phyloP scores from a whole-genome alignment of 2,113 vertebrate species.

The Tapirus terrestris region DNA sequence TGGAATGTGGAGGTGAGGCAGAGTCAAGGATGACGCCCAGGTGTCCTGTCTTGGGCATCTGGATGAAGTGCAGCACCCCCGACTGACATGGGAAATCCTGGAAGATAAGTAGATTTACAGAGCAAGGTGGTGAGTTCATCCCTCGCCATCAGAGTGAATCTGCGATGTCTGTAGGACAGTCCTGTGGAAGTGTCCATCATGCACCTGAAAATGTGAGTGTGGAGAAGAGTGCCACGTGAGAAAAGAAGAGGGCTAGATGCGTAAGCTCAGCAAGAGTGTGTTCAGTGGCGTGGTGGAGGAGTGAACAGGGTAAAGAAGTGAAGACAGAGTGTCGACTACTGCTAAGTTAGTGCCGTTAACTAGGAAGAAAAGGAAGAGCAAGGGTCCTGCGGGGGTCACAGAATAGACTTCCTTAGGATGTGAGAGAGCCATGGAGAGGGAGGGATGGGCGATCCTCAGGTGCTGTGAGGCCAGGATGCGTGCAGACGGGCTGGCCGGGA shows the following conservation, averaged over 20 bases:
- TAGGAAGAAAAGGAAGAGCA: not conserved
- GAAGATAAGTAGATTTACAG: not conserved
- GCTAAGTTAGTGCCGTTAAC: not conserved
- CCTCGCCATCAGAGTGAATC: not conserved
- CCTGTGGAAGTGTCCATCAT: accelerated
- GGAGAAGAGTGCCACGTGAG: too few species aligned
- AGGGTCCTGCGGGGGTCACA: not conserved
- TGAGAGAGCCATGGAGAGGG: not conserved
- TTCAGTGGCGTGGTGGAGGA: not conserved
- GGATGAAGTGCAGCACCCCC: too few species aligned
- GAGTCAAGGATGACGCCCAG: not conserved
- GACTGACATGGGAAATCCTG: not conserved
- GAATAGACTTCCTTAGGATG: not conserved
- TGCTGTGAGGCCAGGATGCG: not conserved
- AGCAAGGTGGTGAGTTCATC: not conserved
- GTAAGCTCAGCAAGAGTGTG: not conserved
- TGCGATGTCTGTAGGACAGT: not conserved
- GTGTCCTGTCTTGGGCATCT: not conserved
- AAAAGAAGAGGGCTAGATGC: not conserved
- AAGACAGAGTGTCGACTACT: not conserved
- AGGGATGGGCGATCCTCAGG: accelerated
- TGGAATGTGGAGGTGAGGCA: not conserved
- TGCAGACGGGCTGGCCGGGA: accelerated
- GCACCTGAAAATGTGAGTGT: not conserved
- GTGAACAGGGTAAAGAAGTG: too few species aligned